Conservation (phyloP, 2,888 invertebrate genomes). For the Ceramica pisi region DNA sequence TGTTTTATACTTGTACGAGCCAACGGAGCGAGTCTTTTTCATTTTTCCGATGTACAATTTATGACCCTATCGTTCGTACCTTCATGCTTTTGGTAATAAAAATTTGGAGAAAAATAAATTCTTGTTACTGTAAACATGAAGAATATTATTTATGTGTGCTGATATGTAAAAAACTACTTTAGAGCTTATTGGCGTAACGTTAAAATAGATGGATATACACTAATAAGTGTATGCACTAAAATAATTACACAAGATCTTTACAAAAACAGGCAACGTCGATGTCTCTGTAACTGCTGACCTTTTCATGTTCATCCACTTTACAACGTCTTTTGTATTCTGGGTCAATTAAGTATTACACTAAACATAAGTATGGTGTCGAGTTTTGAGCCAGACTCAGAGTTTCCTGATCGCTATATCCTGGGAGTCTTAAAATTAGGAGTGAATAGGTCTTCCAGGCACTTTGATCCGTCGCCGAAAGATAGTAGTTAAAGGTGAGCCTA, state of each 20-base stretch:
- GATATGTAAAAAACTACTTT: background rate
- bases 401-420: background rate
- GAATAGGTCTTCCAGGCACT: too few species aligned
- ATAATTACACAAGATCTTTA: background rate
- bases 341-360: background rate
- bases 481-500: too few species aligned
- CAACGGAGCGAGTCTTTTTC: conserved; percentile 30
- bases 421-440: background rate
- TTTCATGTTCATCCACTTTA: background rate
- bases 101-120: background rate
- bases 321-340: background rate
- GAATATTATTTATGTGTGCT: background rate
- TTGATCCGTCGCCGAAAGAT: too few species aligned
- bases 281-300: background rate
- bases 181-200: background rate
- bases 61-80: conserved; percentile 5
- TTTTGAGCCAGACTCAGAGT: background rate
- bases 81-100: conserved; percentile 7
- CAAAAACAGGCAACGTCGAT: background rate
- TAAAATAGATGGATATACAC: too few species aligned
- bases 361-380: background rate
- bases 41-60: conserved; percentile 23
- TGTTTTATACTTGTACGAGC: conserved; percentile 5
- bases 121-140: background rate
- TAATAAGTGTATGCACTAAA: too few species aligned